Percentiles rank a stretch among this genome's conserved stretches.
Evolutionary conservation across 2,797 vertebrate species (phyloP).

Genomic region (Vipera latastei): DNA sequence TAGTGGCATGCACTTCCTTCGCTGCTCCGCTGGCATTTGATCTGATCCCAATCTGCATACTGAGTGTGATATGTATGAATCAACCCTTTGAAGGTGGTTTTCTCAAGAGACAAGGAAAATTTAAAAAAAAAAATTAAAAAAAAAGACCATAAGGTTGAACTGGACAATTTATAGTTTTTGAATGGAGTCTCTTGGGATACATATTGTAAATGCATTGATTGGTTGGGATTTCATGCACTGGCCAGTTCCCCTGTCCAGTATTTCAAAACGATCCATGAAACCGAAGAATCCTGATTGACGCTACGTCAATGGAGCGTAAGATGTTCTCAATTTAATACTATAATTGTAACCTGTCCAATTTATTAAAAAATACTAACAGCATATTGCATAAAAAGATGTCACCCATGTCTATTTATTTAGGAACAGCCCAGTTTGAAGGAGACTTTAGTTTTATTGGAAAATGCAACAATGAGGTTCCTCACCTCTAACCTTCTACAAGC

Average conservation of each 20-base stretch:
- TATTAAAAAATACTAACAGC: too few relatives aligned
- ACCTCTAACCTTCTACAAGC: not conserved
- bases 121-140: constrained; percentile 9
- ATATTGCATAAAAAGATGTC: not conserved
- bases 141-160: constrained; percentile 64
- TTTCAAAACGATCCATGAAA: not conserved
- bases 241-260: not conserved
- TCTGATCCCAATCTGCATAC: constrained; percentile 66
- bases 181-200: not conserved
- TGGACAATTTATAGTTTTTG: constrained; percentile 35
- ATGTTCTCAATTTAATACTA: too few relatives aligned
- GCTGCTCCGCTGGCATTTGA: constrained; percentile 55
- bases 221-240: not conserved
- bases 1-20: constrained; percentile 43
- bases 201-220: not conserved
- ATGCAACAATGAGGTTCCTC: not conserved
- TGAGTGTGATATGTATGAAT: constrained; percentile 76
- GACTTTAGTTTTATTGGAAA: not conserved
- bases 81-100: constrained; percentile 83
- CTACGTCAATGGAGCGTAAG: not conserved
- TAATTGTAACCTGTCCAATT: too few relatives aligned
- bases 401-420: not conserved
- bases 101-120: constrained; percentile 61
- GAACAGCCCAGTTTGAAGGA: not conserved
- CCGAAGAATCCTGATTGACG: not conserved